These are phyloP conservation scores for Blennius ocellaris DNA, from an alignment of 2,113 vertebrate genomes.

Conservation along the genomic window DNA sequence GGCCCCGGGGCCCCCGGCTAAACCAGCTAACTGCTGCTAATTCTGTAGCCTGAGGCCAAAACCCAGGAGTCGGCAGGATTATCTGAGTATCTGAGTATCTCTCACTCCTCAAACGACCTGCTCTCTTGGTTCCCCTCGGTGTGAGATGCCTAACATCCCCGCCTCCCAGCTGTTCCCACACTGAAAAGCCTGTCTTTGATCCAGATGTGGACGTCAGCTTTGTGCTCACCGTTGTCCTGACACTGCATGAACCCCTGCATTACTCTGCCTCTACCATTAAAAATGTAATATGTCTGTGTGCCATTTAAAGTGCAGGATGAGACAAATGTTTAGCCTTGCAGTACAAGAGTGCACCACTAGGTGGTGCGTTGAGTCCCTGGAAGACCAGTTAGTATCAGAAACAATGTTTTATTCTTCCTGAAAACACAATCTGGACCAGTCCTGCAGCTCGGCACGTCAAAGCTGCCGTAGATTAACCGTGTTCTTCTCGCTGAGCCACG, in stretches of 20 bases:
- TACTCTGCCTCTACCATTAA: too few relatives aligned
- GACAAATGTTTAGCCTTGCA: too few relatives aligned
- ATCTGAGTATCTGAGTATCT: constrained; percentile 20
- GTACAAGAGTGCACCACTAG: too few relatives aligned
- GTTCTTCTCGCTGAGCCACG: constrained; percentile 2
- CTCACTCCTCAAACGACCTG: constrained; percentile 20
- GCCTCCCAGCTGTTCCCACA: too few relatives aligned
- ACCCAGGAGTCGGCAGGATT: constrained; percentile 32
- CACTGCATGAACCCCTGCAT: constrained; percentile 34
- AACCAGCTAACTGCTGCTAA: constrained; percentile 52
- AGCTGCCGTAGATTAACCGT: constrained; percentile 1
- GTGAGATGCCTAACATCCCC: constrained; percentile 23
- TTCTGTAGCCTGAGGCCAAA: constrained; percentile 25
- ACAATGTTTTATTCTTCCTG: too few relatives aligned
- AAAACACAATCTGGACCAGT: too few relatives aligned
- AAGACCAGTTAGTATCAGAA: too few relatives aligned
- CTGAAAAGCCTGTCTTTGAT: neutral
- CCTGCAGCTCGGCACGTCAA: too few relatives aligned
- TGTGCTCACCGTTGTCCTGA: constrained; percentile 36
- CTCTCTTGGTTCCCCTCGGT: constrained; percentile 26
- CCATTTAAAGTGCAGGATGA: too few relatives aligned
- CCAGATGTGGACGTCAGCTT: neutral
- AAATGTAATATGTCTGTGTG: too few relatives aligned
- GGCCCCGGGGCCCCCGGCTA: constrained; percentile 28
- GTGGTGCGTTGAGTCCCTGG: too few relatives aligned